Base-by-base conservation (phyloP, 2,113 vertebrate species). In the Fregata magnificens region DNA sequence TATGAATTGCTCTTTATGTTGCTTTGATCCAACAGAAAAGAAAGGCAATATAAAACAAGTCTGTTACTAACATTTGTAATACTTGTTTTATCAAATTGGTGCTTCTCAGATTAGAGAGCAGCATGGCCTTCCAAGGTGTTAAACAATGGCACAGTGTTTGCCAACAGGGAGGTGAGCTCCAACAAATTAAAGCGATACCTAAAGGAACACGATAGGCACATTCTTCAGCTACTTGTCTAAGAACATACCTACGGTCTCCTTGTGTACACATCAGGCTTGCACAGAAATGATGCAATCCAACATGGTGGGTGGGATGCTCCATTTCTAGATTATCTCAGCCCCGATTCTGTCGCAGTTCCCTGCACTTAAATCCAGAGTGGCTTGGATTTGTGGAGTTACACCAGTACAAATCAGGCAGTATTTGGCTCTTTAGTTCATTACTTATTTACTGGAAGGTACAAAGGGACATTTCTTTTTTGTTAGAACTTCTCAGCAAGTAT, bases 211-310 rank as follows among this genome's bases (percentile, higher is more conserved):
- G 2, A 24, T 7, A 79, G 42, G 18, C 52, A 49, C 10, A 3
- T 83, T 52, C 53, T 77, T 65, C 63, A 81, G n/a, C 31, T 66
- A 13, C 63, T 63, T 82, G 28, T 53, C 42, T 42, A 53, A 61
- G 63, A 86, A 58, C 16, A 45, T 10, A 42, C 5, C 36, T 45
- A 16, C 25, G 11, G 69, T 44, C 7, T 91, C 36, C n/a, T 53
- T 14, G 45, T 16, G 36, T 1, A 1, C 26, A 42, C 65, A 18
- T 8, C 0, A 0, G 29, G 53, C 49, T 81, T 61, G 18, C 16
- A 52, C 13, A 80, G 42, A 63, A 69, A n/a, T 44, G 26, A 66
- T 24, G 36, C 67, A 52, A 18, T 74, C 25, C 4, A 2, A 16
- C 13, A 9, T 13, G 17, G 20, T 17, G 42, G 9, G 7, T 62